Base-by-base conservation (phyloP, 53 echinoderm and acorn worm genomes). In the Holothuria leucospilota region DNA sequence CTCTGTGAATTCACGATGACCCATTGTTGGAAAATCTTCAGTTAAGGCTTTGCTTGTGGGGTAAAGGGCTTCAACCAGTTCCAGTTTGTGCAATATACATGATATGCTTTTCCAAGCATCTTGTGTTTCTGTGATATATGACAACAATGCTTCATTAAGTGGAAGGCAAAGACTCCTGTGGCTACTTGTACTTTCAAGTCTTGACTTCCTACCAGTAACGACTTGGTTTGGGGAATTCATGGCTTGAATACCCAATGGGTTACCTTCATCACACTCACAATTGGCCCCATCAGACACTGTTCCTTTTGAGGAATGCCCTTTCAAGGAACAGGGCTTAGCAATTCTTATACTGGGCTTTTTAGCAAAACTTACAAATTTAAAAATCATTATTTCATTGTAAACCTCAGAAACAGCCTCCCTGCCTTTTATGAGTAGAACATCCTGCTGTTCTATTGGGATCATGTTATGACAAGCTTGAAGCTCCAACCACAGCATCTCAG, bases 401-500 rank as follows among this genome's bases (percentile, higher is more conserved):
- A 98, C 81, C 23, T 87, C 90, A 0, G 62, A 59, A 25, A 85
- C 88, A 64, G 82, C 82, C 78, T 88, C 90, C 61, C 98, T 88
- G 1, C 78, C 83, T 13, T 93, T 90, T 4, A 91, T 29, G 41
- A 98, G 85, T n/a, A 77, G 41, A 16, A 63, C 24, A 73, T 98
- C 98, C 68, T 95, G 93, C 68, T 91, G 79, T 30, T 90, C 87
- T 90, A 98, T 95, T 25, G 87, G 82, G 23, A 90, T 49, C 39
- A 88, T 71, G 56, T 91, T 94, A 23, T 91, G 87, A 77, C 86
- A 95, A 14, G 98, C 98, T 65, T 93, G 91, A 70, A 98, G 86
- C 77, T 91, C 97, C 41, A 98, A 82, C 98, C 98, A 98, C 51
- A 98, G 62, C 4, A 98, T 77, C 38, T 95, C 93, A 24, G 88